phyloP scores from a whole-genome alignment of 2,888 invertebrate species.

The Brachyptera risi region DNA sequence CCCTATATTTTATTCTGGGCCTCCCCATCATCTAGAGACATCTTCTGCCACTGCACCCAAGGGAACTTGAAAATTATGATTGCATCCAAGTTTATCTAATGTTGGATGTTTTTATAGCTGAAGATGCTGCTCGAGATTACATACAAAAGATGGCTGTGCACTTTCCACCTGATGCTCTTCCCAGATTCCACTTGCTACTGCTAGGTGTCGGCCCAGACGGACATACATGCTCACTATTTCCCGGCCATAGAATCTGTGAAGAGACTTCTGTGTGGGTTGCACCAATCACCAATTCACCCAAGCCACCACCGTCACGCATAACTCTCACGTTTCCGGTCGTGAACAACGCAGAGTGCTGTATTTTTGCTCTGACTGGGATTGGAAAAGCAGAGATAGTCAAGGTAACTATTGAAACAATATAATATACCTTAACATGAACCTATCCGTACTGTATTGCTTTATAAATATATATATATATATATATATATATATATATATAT shows the following conservation, averaged over 20 bases:
- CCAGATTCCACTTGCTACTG: slow-evolving; percentile 81
- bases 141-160: slow-evolving; percentile 58
- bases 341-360: slow-evolving; percentile 76
- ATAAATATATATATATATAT: no score
- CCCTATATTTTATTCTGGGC: no score
- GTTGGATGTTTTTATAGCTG: slow-evolving; percentile 58
- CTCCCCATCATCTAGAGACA: no score
- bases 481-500: no score
- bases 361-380: slow-evolving; percentile 80
- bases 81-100: no score
- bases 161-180: slow-evolving; percentile 57
- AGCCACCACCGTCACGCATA: slow-evolving; percentile 86
- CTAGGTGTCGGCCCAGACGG: slow-evolving; percentile 98
- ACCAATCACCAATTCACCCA: slow-evolving; percentile 88
- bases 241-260: slow-evolving; percentile 64
- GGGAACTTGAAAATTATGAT: no score
- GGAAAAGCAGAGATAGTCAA: slow-evolving; percentile 87
- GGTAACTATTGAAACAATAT: no score
- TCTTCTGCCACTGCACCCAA: no score
- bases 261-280: slow-evolving; percentile 69
- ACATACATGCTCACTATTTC: slow-evolving; percentile 96
- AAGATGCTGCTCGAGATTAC: slow-evolving; percentile 73
- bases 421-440: no score
- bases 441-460: no score
- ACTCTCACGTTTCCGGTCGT: slow-evolving; percentile 90